A percentile compares a stretch with the other conserved stretches of the same genome.
phyloP scores from a whole-genome alignment of 2,888 invertebrate genomes.

The Melanostoma scalare region DNA sequence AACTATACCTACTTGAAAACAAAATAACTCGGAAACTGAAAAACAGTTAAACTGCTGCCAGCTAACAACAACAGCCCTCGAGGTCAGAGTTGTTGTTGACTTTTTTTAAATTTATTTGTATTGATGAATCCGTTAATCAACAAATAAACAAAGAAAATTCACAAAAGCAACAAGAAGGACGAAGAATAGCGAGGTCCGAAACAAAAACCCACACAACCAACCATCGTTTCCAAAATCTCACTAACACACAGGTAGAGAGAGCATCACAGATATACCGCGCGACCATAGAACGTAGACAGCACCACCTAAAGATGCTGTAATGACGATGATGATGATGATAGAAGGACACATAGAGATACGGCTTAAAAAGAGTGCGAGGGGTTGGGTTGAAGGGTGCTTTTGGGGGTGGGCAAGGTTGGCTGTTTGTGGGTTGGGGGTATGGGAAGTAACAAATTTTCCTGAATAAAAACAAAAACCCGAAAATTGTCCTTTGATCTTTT shows the following conservation, averaged over 20 bases:
- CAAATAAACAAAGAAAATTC: constrained; percentile 48
- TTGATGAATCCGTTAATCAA: constrained; percentile 60
- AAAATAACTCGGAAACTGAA: too few species aligned
- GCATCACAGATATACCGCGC: too few species aligned
- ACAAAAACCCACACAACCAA: constrained; percentile 2
- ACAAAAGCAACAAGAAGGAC: constrained; percentile 38
- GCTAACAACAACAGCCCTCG: too few species aligned
- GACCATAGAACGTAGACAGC: background rate
- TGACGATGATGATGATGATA: constrained; percentile 2
- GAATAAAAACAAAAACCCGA: constrained; percentile 56
- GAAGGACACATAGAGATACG: constrained; percentile 12
- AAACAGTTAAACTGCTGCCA: too few species aligned
- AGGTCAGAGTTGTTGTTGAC: background rate
- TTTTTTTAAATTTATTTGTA: constrained; percentile 41
- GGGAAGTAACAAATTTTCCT: constrained; percentile 32
- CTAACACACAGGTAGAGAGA: constrained; percentile 13
- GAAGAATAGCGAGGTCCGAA: background rate
- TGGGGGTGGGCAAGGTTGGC: too few species aligned
- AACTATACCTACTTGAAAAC: too few species aligned
- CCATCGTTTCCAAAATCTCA: constrained; percentile 43
- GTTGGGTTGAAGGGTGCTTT: too few species aligned
- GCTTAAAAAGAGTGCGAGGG: background rate
- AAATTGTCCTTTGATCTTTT: constrained; percentile 68
- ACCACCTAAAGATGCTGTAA: background rate
- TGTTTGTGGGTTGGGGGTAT: background rate